These are phyloP conservation scores for Oxygymnocypris stewartii DNA, from an alignment of 2,113 vertebrate genomes.

Conservation along the genomic window DNA sequence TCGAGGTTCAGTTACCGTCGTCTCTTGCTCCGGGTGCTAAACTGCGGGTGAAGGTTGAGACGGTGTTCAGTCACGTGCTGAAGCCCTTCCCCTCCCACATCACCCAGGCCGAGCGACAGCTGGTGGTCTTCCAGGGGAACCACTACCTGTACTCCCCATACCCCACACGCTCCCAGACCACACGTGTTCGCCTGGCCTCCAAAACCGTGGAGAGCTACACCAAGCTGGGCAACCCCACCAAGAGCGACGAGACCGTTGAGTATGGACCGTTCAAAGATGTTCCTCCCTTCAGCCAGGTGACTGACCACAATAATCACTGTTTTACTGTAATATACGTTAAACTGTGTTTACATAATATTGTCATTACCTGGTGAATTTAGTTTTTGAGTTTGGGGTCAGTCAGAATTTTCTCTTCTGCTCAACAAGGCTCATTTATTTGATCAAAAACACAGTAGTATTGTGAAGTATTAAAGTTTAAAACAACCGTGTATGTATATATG, in stretches of 20 bases:
- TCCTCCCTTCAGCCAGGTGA: constrained; percentile 88
- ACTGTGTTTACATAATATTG: not conserved
- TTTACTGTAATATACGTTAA: not conserved
- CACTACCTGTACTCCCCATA: constrained; percentile 95
- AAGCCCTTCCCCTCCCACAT: constrained; percentile 92
- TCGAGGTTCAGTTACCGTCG: constrained; percentile 82
- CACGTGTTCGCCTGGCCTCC: constrained; percentile 88
- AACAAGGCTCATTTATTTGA: not conserved
- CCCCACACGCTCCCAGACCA: constrained; percentile 86
- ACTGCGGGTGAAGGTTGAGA: constrained; percentile 85
- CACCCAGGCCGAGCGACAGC: constrained; percentile 93
- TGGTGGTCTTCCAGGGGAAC: constrained; percentile 96
- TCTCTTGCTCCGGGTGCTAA: constrained; percentile 82
- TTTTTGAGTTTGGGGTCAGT: not conserved
- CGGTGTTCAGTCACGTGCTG: constrained; percentile 88
- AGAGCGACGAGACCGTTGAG: constrained; percentile 87
- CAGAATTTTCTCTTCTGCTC: not conserved
- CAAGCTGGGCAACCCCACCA: constrained; percentile 91
- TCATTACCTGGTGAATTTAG: not conserved
- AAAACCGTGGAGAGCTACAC: constrained; percentile 94
- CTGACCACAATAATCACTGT: no score
- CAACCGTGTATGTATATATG: no score
- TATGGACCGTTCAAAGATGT: constrained; percentile 92
- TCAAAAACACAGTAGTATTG: not conserved
- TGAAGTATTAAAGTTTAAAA: not conserved